These are phyloP conservation scores for Sitta carolinensis DNA, from an alignment of 2,797 vertebrate species.

Conservation along the genomic window DNA sequence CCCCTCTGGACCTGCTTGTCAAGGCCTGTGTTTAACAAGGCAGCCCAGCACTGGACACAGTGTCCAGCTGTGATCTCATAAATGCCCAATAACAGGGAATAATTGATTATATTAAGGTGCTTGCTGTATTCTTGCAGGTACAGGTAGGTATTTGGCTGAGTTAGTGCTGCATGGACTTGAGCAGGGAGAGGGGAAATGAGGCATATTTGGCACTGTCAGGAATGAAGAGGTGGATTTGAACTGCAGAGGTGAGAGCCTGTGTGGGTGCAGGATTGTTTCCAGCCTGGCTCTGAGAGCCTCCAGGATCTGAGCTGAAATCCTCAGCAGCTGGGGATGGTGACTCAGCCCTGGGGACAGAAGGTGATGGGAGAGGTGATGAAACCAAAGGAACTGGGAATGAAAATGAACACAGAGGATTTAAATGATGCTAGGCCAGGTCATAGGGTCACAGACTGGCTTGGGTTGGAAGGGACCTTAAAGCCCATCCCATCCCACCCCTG, in stretches of 20 bases:
- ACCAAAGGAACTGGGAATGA: neutral
- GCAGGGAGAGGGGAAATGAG: neutral
- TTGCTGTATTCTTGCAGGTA: neutral
- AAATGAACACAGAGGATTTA: fast-evolving
- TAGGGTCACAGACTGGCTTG: neutral
- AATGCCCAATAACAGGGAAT: neutral
- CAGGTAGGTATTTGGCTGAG: neutral
- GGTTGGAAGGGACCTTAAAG: neutral
- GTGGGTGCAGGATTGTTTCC: neutral
- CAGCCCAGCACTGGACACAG: neutral
- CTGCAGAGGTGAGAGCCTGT: neutral
- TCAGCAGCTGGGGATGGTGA: neutral
- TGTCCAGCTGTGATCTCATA: neutral
- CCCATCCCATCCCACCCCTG: fast-evolving
- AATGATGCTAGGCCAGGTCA: neutral
- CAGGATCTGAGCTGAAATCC: neutral
- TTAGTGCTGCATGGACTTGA: neutral
- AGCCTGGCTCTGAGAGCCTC: neutral
- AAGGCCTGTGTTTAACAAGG: neutral
- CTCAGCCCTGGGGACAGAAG: fast-evolving
- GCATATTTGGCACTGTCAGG: neutral
- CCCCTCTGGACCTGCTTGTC: neutral
- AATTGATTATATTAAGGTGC: neutral
- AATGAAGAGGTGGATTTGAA: neutral
- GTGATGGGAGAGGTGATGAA: neutral